Evolutionary conservation across 1,140 invertebrate species (phyloP).

Genomic region (Trichonephila clavipes): DNA sequence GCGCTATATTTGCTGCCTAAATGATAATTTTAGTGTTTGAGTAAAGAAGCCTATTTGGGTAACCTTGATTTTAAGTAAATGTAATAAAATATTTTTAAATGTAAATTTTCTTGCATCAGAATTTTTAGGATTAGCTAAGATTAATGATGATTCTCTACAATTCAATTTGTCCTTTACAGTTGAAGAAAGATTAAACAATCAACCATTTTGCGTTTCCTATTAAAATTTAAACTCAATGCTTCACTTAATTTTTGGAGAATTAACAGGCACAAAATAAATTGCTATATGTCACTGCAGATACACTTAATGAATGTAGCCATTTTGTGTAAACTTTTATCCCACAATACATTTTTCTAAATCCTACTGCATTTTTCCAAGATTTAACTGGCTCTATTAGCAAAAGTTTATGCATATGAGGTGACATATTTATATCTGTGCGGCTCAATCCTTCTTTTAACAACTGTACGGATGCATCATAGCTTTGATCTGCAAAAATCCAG

Average conservation of each 20-base stretch:
- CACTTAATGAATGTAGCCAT: background rate
- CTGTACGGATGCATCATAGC: background rate
- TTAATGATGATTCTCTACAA: no score
- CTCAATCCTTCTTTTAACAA: background rate
- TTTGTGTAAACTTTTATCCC: background rate
- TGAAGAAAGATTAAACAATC: no score
- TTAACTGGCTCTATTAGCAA: background rate
- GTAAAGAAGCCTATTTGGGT: no score
- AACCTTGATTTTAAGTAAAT: no score
- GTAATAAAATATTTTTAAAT: no score
- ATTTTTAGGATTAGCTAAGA: no score
- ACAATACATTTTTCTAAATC: slow-evolving; percentile 32
- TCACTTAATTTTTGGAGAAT: background rate
- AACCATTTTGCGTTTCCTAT: no score
- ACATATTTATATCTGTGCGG: slow-evolving; percentile 12
- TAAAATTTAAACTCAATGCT: slow-evolving; percentile 18
- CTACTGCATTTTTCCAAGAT: background rate
- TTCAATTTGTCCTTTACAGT: no score
- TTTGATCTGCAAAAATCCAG: slow-evolving; percentile 28
- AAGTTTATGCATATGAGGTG: background rate
- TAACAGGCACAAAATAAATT: background rate
- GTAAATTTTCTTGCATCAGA: no score
- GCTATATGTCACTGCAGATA: background rate
- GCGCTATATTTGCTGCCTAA: no score
- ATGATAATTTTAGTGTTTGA: no score